These are phyloP conservation scores for Zosterops hypoxanthus DNA, from an alignment of 2,113 vertebrate genomes.

Conservation along the genomic window DNA sequence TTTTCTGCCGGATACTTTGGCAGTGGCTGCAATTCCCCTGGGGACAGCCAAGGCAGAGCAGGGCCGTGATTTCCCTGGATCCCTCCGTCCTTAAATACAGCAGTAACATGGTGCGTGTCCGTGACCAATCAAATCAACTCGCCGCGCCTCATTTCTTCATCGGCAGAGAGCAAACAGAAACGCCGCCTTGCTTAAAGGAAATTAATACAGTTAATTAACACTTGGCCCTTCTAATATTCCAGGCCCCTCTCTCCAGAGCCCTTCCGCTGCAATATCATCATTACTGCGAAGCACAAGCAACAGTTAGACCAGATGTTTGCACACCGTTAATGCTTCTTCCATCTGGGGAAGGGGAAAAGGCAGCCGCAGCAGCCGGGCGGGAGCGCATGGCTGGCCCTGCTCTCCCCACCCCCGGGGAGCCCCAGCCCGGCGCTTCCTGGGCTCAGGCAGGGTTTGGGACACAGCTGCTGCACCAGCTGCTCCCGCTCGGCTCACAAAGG, in stretches of 20 bases:
- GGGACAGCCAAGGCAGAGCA: fast-evolving
- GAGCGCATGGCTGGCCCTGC: background rate
- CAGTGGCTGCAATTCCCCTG: background rate
- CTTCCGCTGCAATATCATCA: background rate
- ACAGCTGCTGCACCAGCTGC: slow-evolving; percentile 70
- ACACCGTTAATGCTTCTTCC: background rate
- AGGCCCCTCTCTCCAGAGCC: background rate
- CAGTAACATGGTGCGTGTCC: background rate
- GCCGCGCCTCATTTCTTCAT: background rate
- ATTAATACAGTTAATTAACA: background rate
- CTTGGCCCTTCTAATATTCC: background rate
- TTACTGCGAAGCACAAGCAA: background rate
- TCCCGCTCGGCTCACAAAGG: slow-evolving; percentile 42
- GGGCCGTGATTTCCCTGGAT: background rate
- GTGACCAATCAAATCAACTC: background rate
- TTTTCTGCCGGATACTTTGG: background rate
- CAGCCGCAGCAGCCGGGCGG: background rate
- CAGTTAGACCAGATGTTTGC: slow-evolving; percentile 48
- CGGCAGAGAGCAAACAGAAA: background rate
- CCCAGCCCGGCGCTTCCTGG: background rate
- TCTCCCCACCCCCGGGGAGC: background rate
- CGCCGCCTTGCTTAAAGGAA: background rate
- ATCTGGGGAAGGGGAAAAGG: background rate
- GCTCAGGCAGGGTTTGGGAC: background rate
- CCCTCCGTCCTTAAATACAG: background rate